Percentiles rank a stretch among this genome's conserved stretches.
Conservation (phyloP, 2,888 invertebrate genomes). For the Pseudococcus jackbeardsleyi region DNA sequence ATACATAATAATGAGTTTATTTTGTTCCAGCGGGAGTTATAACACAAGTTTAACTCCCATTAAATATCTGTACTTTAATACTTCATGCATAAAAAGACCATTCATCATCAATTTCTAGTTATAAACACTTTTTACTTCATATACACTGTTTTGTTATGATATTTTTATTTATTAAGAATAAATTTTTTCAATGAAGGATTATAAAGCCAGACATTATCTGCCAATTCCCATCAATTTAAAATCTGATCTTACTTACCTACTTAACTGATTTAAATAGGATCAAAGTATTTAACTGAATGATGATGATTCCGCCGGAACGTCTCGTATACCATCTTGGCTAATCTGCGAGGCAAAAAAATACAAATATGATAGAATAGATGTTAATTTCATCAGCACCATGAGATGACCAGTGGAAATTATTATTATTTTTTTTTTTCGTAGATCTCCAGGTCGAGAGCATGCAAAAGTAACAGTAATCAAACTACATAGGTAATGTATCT, state of each 20-base stretch:
- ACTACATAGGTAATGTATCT: too few species aligned
- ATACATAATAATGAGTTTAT: background rate
- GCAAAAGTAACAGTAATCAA: background rate
- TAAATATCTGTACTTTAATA: background rate
- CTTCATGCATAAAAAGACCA: background rate
- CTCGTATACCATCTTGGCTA: slow-evolving; percentile 7
- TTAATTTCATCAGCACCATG: too few species aligned
- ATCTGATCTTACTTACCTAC: too few species aligned
- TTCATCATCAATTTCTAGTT: background rate
- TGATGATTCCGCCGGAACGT: background rate
- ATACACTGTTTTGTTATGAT: background rate
- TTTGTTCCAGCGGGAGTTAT: background rate
- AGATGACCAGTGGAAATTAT: too few species aligned
- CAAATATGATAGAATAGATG: background rate
- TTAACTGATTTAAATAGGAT: too few species aligned
- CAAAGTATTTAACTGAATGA: background rate
- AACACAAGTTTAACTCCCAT: background rate
- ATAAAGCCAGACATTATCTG: background rate
- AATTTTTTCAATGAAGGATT: background rate
- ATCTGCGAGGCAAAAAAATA: background rate
- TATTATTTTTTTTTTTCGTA: too few species aligned
- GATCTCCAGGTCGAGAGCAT: too few species aligned
- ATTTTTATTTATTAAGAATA: background rate
- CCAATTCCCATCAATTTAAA: too few species aligned
- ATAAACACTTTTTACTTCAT: slow-evolving; percentile 5